phyloP scores from a whole-genome alignment of 2,797 vertebrate species.

The Falco novaeseelandiae region DNA sequence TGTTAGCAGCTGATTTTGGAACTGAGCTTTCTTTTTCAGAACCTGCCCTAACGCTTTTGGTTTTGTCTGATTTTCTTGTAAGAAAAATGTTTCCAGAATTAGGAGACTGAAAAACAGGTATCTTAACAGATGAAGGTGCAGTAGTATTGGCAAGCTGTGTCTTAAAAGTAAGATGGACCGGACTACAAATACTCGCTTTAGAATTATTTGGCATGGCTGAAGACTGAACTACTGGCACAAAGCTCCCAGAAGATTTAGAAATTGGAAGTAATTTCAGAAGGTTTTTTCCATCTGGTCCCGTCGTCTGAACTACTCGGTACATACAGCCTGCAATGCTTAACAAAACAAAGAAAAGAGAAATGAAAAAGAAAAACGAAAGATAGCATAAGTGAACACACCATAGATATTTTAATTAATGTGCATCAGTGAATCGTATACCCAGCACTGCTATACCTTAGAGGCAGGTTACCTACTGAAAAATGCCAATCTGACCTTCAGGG shows the following conservation, averaged over 20 bases:
- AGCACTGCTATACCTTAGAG: not conserved
- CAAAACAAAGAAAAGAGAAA: slow-evolving; percentile 63
- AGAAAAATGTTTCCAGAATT: slow-evolving; percentile 70
- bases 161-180: slow-evolving; percentile 70
- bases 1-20: slow-evolving; percentile 32
- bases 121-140: slow-evolving; percentile 60
- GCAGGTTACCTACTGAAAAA: not conserved
- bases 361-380: slow-evolving; percentile 68
- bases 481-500: not conserved
- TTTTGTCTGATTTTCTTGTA: slow-evolving; percentile 60
- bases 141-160: slow-evolving; percentile 64
- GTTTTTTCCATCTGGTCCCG: slow-evolving; percentile 79
- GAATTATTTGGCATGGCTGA: slow-evolving; percentile 66
- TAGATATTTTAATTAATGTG: not conserved
- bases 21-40: slow-evolving; percentile 55
- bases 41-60: slow-evolving; percentile 52
- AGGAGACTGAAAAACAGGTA: slow-evolving; percentile 70
- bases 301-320: slow-evolving; percentile 78
- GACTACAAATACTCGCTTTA: slow-evolving; percentile 51
- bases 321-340: slow-evolving; percentile 81
- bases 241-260: slow-evolving; percentile 73
- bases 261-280: slow-evolving; percentile 80
- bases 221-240: slow-evolving; percentile 68
- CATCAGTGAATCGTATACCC: not conserved
- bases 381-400: slow-evolving; percentile 52